Evolutionary conservation across 2,888 invertebrate species (phyloP), one percentile per base, ranked within the genome.

Genomic region (Stenodera caucasica): DNA sequence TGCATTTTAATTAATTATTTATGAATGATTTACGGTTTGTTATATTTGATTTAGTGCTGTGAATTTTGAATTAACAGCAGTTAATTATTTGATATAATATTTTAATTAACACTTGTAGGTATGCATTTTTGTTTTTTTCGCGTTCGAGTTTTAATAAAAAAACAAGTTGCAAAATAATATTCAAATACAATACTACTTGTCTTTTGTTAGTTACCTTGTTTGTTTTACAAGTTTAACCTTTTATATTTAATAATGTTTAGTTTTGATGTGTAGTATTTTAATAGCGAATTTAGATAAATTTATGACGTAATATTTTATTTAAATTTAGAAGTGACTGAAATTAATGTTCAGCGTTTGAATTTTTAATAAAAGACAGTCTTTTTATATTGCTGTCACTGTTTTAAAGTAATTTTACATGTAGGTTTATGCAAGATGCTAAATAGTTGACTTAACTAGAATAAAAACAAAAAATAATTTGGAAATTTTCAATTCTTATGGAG

Each of bases 1-100:
- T 66, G 63, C 66, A 66, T 66, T 61, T 64, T 61, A 59, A 64
- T 66, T 61, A 64, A 61, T 60, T 62, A 55, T 21, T 49, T 50
- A n/a, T 7, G 50, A 26, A 49, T 58, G 49, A 54, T 26, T 52
- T 54, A 54, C 26, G 45, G 11, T 9, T 9, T 11, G 37, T 40
- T 55, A 33, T 50, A 55, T 12, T 49, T 40, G 40, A 32, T 49
- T 57, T 49, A 26, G 21, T 45, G 21, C 5, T 21, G 21, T 45
- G 45, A 45, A 45, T 45, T 45, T 15, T 18, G 21, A 9, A 21
- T 45, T 45, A 45, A 45, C 45, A 45, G 21, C 21, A 45, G 45
- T 45, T 45, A 21, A 45, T 45, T 45, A 21, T 21, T 11, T 0
- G 11, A 45, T 2, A 12, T 45, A 21, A 21, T 45, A 45, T 45